These are phyloP conservation scores for Rana temporaria DNA, from an alignment of 2,113 vertebrate species.

Conservation along the genomic window DNA sequence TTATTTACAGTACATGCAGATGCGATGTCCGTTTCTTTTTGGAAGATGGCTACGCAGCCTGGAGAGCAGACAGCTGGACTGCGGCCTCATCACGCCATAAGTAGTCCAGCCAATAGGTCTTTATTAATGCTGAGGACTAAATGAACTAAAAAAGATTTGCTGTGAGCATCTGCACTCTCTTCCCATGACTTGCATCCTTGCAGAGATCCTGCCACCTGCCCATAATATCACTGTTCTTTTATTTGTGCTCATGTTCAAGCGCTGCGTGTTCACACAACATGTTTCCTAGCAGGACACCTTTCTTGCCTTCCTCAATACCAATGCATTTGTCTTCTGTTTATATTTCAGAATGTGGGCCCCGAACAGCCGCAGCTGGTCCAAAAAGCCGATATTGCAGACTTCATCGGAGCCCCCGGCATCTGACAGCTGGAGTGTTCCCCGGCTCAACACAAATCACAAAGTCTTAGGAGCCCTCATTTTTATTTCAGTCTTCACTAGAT, in stretches of 20 bases:
- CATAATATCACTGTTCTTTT: constrained; percentile 37
- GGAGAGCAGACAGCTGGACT: constrained; percentile 47
- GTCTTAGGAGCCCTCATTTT: constrained; percentile 53
- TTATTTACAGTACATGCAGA: constrained; percentile 53
- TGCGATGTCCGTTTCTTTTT: constrained; percentile 51
- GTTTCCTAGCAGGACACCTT: constrained; percentile 44
- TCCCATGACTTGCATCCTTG: constrained; percentile 39
- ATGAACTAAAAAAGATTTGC: constrained; percentile 45
- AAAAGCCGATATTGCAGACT: constrained; percentile 55
- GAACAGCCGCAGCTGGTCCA: constrained; percentile 52
- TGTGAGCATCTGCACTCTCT: constrained; percentile 13
- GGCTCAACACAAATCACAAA: constrained; percentile 56
- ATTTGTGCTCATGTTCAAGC: constrained; percentile 32
- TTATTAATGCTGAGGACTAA: constrained; percentile 56
- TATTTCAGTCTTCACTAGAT: constrained; percentile 42
- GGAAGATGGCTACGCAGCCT: constrained; percentile 37
- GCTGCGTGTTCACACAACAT: constrained; percentile 48
- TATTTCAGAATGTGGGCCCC: constrained; percentile 45
- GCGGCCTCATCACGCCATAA: constrained; percentile 45
- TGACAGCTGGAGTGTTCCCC: constrained; percentile 54
- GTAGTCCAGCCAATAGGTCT: constrained; percentile 50
- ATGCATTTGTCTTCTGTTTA: constrained; percentile 56
- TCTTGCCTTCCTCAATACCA: constrained; percentile 48
- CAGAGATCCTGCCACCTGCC: constrained; percentile 43
- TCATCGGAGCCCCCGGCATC: constrained; percentile 55